These are phyloP conservation scores for Trichomalopsis sarcophagae DNA, from an alignment of 1,140 invertebrate genomes.

Conservation along the genomic window DNA sequence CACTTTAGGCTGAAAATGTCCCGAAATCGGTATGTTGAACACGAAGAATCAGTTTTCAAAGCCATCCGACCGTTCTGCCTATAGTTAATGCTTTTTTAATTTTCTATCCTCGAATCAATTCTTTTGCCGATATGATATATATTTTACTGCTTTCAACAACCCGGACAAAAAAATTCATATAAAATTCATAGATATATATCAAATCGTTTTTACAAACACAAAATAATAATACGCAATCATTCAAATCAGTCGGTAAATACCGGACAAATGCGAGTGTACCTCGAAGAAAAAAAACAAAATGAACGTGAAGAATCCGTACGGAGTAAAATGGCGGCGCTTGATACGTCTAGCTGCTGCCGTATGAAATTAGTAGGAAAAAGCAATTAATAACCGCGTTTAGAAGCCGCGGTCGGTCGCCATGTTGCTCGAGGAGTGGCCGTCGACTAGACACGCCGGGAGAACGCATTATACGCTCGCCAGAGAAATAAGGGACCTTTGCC, in stretches of 20 bases:
- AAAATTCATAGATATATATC: slow-evolving; percentile 10
- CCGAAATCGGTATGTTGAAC: background rate
- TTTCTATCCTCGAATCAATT: background rate
- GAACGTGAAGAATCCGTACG: slow-evolving; percentile 19
- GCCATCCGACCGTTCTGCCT: background rate
- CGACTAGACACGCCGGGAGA: slow-evolving; percentile 32
- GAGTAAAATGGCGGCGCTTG: slow-evolving; percentile 37
- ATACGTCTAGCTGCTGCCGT: slow-evolving; percentile 20
- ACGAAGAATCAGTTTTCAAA: background rate
- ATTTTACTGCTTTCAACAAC: background rate
- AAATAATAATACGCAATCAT: slow-evolving; percentile 24
- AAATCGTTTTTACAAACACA: slow-evolving; percentile 49
- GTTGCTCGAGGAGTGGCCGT: slow-evolving; percentile 45
- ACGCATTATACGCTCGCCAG: slow-evolving; percentile 43
- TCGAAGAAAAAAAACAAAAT: slow-evolving; percentile 47
- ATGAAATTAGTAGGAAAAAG: slow-evolving; percentile 60
- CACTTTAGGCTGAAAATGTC: background rate
- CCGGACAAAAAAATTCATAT: background rate
- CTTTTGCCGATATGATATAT: background rate
- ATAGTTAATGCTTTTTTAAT: background rate
- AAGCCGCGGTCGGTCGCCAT: slow-evolving; percentile 52
- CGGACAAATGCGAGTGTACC: slow-evolving; percentile 55
- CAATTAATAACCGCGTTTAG: slow-evolving; percentile 61
- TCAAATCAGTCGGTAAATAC: slow-evolving; percentile 3
- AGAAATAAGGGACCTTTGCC: slow-evolving; percentile 59